A percentile compares a stretch with the other conserved stretches of the same genome.
These are phyloP conservation scores for Perognathus longimembris DNA, from an alignment of 2,113 vertebrate species.

Conservation along the genomic window DNA sequence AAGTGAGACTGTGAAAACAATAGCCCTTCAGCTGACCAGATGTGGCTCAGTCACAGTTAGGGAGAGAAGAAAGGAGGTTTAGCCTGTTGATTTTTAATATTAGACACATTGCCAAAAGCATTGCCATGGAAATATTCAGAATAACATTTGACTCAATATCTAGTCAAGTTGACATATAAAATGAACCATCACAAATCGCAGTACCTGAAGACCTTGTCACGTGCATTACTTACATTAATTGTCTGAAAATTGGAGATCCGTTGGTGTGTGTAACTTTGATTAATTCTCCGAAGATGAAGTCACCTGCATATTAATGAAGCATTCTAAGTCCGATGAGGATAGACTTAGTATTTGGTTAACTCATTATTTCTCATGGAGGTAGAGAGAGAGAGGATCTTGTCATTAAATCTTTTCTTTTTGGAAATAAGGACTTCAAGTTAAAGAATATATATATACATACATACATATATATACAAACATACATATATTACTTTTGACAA, in stretches of 20 bases:
- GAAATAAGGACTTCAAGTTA: neutral
- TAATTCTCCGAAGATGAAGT: constrained; percentile 40
- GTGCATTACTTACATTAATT: neutral
- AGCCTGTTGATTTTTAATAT: neutral
- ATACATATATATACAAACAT: too few relatives aligned
- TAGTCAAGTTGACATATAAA: neutral
- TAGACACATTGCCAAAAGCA: neutral
- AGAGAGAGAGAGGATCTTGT: constrained; percentile 59
- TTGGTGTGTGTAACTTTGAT: neutral
- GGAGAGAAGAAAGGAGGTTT: too few relatives aligned
- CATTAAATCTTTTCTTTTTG: constrained; percentile 65
- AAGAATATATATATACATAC: too few relatives aligned
- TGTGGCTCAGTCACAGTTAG: too few relatives aligned
- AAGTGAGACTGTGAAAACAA: neutral
- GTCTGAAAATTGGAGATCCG: neutral
- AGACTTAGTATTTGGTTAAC: constrained; percentile 55
- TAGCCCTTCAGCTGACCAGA: neutral
- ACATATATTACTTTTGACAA: constrained; percentile 60
- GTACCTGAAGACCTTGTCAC: neutral
- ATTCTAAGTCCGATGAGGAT: neutral
- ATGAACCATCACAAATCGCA: neutral
- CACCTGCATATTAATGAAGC: neutral
- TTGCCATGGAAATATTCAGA: neutral
- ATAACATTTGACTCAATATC: neutral
- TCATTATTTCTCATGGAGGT: constrained; percentile 47